Evolutionary conservation across 1,140 invertebrate genomes (phyloP), one percentile per base, ranked within the genome.

Genomic region (Choristoneura fumiferana): DNA sequence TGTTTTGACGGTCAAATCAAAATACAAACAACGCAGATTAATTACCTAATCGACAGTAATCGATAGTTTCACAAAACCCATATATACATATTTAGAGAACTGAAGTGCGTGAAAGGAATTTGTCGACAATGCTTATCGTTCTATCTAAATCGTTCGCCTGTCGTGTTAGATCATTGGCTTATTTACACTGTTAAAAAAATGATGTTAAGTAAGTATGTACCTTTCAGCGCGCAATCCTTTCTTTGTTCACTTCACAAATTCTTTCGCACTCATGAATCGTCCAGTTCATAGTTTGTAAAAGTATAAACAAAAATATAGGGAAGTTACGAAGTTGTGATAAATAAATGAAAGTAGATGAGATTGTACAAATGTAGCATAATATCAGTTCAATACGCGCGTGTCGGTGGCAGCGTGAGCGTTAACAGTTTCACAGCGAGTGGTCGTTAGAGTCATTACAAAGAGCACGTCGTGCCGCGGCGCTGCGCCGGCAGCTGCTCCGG

Each of bases 221-320:
- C 83, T 81, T 81, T 69, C 58, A 64, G 56, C 53, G 52, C 66
- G 74, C 69, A 81, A 78, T 81, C 74, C 76, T 71, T 79, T 76
- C 75, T 84, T 87, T 83, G 84, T 84, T 84, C 83, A 84, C 81
- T 80, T 68, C 75, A 82, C 82, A 76, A 76, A 76, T 79, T 67
- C 73, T 69, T 58, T 53, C 61, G 65, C 83, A 86, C 83, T 78
- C 68, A 63, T 72, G 61, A 60, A 81, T 71, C 78, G 78, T 81
- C 70, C 72, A 54, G 62, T 63, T n/a, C 45, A 38, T 64, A 40
- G 55, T 64, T 43, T 49, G 43, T 49, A 18, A 39, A 67, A 63
- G 49, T 62, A 39, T 54, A 58, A 56, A 66, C 55, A 49, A 49
- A 49, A 49, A 22, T 22, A 49, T 65, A 45, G 18, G 49, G 15